phyloP scores from a whole-genome alignment of 2,888 invertebrate genomes.

The Asteroscopus sphinx region DNA sequence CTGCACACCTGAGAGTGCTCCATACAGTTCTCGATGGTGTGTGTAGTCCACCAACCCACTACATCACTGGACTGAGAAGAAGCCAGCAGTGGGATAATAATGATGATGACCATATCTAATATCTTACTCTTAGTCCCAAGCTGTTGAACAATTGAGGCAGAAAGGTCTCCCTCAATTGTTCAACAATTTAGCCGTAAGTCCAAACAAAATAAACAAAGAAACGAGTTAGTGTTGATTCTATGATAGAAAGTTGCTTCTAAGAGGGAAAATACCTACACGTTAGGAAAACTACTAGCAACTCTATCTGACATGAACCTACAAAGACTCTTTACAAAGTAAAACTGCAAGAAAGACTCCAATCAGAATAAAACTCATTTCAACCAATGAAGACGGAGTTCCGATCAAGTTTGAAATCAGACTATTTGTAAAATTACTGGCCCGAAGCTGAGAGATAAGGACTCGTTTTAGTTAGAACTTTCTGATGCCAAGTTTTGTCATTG shows the following conservation, averaged over 20 bases:
- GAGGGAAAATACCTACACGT: constrained; percentile 12
- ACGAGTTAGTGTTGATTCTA: no score
- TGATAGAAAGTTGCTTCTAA: no score
- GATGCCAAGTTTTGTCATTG: constrained; percentile 32
- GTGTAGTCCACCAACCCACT: no score
- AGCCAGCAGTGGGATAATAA: no score
- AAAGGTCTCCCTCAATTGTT: no score
- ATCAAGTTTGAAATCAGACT: constrained; percentile 45
- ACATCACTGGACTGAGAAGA: neutral
- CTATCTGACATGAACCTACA: constrained; percentile 5
- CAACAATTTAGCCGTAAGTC: no score
- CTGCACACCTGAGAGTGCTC: no score
- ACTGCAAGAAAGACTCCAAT: constrained; percentile 35
- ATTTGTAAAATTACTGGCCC: constrained; percentile 50
- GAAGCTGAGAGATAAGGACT: constrained; percentile 33
- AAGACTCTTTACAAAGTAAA: constrained; percentile 29
- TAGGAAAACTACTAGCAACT: constrained; percentile 32
- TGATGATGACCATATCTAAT: no score
- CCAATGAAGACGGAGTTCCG: constrained; percentile 46
- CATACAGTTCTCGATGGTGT: no score
- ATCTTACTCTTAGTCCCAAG: no score
- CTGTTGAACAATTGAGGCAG: no score
- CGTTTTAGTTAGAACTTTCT: constrained; percentile 37
- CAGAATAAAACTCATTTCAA: constrained; percentile 43
- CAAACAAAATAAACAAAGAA: no score